Base-by-base conservation (phyloP, 2,797 vertebrate species). In the Alcedo quadribrachys region DNA sequence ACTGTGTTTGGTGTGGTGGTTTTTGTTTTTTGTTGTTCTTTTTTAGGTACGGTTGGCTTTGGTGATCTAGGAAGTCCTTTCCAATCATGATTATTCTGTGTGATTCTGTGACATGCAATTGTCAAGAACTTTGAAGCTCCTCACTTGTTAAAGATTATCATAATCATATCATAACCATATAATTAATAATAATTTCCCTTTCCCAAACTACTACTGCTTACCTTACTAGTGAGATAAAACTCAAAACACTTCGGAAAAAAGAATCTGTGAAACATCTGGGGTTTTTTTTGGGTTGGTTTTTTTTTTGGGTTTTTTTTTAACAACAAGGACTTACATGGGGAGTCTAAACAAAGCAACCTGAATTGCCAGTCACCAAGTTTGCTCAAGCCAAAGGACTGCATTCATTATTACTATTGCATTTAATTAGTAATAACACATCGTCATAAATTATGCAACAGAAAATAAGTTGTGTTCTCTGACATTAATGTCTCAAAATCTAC, bases 401-500 rank as follows among this genome's bases (percentile, higher is more conserved):
- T 89, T 90, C 8, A 63, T 90, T 79, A 67, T 21, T 82, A 82
- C 75, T 82, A 67, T 30, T 89, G 20, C 19, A 58, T 74, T 86
- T 87, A 92, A 87, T 87, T 71, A 83, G 8, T 75, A 85, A 80
- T 69, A 86, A 86, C 8, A 40, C 1, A 43, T 78, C 48, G 35
- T 55, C 21, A 86, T 91, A 73, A 83, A 95, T 85, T 83, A 87
- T 81, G 51, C 55, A 92, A 62, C 4, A 81, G 37, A 80, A 69
- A 82, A 74, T 50, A 46, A 83, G 17, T 57, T 4, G 1, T 33
- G 18, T 81, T 87, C 25, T 28, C 19, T 77, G 35, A 7, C 46
- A 58, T 51, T 61, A 51, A 45, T 58, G 8, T 40, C 27, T 85
- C 24, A 66, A 81, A 93, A 78, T 65, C 22, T 60, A 71, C 19